Evolutionary conservation across 2,797 vertebrate species (phyloP), one percentile per base, ranked within the genome.

Genomic region (Pangasius sanitwongsei): DNA sequence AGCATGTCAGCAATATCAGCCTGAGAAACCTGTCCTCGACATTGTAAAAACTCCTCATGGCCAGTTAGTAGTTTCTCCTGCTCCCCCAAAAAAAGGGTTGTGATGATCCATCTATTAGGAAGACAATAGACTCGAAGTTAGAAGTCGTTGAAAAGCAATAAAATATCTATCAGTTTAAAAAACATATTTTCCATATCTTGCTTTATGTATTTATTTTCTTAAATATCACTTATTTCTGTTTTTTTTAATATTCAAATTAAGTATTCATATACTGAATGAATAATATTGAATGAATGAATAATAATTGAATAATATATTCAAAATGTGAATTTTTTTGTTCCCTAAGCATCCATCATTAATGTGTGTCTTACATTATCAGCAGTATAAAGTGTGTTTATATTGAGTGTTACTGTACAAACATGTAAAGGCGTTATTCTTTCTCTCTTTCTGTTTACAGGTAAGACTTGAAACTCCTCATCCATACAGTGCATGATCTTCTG

Each of bases 361-460:
- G 6, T 37, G 4, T 28, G 41, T 48, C 41, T 4, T 28, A 31
- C n/a, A 2, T 70, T 25, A 48, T 75, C 23, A 48, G 28, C 44
- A 48, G 72, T 48, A 75, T 48, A 44, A 74, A 75, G n/a, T 31
- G 50, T 31, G 50, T 34, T 28, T 75, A 11, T n/a, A 25, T 57
- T 57, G 18, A 11, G n/a, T 23, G n/a, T 57, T 80, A 34, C 77
- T 57, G n/a, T 37, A 34, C 31, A 81, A 1, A 59, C 18, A 37
- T 37, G 41, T 53, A 28, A 78, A 16, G 20, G 20, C 41, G 69
- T 72, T 9, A 28, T 74, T 86, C 31, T 88, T 16, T 86, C 67
- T 90, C 11, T 90, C 75, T 86, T 87, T 88, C 87, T 61, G 2
- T 41, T 87, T 90, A 70, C 94, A 96, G 95, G 96, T 96, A 94